Base-by-base conservation (phyloP, 2,888 invertebrate genomes). In the Acanthoscelides obtectus region DNA sequence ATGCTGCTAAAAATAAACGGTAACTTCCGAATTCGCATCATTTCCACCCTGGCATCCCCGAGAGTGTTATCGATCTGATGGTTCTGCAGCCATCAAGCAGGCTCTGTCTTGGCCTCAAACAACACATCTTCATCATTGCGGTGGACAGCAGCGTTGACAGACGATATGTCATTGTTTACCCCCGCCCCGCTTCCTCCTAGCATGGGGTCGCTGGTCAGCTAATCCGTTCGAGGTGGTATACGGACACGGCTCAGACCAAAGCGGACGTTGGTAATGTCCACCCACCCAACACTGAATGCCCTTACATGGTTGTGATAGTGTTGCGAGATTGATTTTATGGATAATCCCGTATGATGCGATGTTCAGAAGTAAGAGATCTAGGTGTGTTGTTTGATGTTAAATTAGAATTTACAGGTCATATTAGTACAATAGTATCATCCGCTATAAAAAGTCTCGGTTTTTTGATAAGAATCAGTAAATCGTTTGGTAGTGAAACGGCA, bases 81-180 rank as follows among this genome's bases (percentile, higher is more conserved):
- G 17, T 4, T 17, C 1, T 6, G 45, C 45, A 45, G 45, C 5
- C 45, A 45, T 45, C 45, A 45, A 45, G 45, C 45, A 12, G 45
- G 45, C 45, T 45, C 12, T 12, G 45, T 17, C 22, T 67, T 64
- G 17, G 69, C 70, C 22, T 67, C 72, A 70, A 70, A 72, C 72
- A 72, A 69, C 66, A 70, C 72, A 72, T 72, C 72, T 72, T 68
- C 70, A 72, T 72, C 72, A 72, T 72, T 21, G 72, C 45, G 69
- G 8, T 21, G 66, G 21, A 22, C 63, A 66, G 27, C 65, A 69
- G 67, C 66, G 70, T 69, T 72, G 72, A 72, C 72, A 72, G 72
- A 72, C 72, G 72, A 72, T 72, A 72, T 66, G 72, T 72, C 72
- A 72, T 70, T 72, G 72, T 72, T 72, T 72, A 69, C 72, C 69